Percentiles rank a stretch among this genome's conserved stretches.
Conservation (phyloP, 2,888 invertebrate species). For the Torymus texanus region DNA sequence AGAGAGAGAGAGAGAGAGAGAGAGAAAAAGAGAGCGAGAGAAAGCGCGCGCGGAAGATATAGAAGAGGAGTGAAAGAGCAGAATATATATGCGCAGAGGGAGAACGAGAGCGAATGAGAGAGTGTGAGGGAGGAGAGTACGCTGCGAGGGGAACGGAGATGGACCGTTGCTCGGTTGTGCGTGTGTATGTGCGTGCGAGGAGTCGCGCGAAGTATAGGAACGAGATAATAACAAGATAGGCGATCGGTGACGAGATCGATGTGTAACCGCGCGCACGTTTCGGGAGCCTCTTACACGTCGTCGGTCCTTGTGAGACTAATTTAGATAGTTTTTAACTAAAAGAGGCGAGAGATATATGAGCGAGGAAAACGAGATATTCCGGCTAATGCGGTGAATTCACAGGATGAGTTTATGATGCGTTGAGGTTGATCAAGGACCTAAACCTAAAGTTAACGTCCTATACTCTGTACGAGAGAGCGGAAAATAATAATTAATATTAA, state of each 20-base stretch:
- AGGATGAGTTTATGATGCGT: constrained; percentile 20
- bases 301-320: constrained; percentile 24
- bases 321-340: constrained; percentile 44
- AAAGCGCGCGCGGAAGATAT: neutral
- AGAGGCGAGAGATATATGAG: neutral
- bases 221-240: neutral
- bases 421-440: constrained; percentile 38
- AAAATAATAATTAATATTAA: constrained; percentile 44
- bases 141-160: constrained; percentile 27
- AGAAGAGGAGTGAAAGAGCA: neutral
- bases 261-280: constrained; percentile 11
- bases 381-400: constrained; percentile 20
- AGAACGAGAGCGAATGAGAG: neutral
- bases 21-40: constrained; percentile 17
- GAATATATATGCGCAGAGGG: neutral
- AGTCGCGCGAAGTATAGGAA: neutral
- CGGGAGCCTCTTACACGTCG: constrained; percentile 4
- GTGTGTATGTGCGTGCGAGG: neutral
- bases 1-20: neutral
- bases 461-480: constrained; percentile 13
- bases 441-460: constrained; percentile 38
- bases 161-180: too few species aligned
- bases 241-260: neutral
- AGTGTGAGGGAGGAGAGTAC: neutral
- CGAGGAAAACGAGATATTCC: neutral